A percentile compares a stretch with the other conserved stretches of the same genome.
These are phyloP conservation scores for Galbula dea DNA, from an alignment of 2,113 vertebrate genomes.

Conservation along the genomic window DNA sequence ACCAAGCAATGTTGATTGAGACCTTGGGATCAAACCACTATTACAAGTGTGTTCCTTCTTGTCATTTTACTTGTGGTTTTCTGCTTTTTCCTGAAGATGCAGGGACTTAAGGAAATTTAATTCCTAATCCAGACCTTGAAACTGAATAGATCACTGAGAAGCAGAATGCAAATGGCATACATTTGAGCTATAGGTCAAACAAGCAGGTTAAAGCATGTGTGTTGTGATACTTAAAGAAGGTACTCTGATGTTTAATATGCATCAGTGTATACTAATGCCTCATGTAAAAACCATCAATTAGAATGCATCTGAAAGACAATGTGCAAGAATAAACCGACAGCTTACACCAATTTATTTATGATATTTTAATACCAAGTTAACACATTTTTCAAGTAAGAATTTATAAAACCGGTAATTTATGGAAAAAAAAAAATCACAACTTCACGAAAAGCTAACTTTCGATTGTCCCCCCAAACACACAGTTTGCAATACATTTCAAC, in stretches of 20 bases:
- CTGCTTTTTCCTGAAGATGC: neutral
- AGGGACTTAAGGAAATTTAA: neutral
- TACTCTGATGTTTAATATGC: neutral
- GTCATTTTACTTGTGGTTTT: fast-evolving
- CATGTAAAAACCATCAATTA: neutral
- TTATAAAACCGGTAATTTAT: slow-evolving; percentile 68
- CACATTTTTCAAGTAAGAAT: slow-evolving; percentile 65
- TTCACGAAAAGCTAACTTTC: slow-evolving; percentile 64
- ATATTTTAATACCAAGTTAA: slow-evolving; percentile 61
- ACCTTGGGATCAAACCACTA: neutral
- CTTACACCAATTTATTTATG: slow-evolving; percentile 37
- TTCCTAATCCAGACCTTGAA: neutral
- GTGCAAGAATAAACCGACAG: slow-evolving; percentile 34
- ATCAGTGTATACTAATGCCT: neutral
- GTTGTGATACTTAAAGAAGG: too few species aligned
- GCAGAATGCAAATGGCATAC: neutral
- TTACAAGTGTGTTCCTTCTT: fast-evolving
- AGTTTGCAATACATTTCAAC: slow-evolving; percentile 63
- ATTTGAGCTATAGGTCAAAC: too few species aligned
- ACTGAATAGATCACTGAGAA: neutral
- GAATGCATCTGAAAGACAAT: neutral
- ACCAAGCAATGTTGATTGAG: fast-evolving
- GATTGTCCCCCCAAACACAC: slow-evolving; percentile 51
- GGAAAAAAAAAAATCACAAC: slow-evolving; percentile 67
- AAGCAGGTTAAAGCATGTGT: neutral